Conservation (phyloP, 2,113 vertebrate species). For the Micronycteris hirsuta region DNA sequence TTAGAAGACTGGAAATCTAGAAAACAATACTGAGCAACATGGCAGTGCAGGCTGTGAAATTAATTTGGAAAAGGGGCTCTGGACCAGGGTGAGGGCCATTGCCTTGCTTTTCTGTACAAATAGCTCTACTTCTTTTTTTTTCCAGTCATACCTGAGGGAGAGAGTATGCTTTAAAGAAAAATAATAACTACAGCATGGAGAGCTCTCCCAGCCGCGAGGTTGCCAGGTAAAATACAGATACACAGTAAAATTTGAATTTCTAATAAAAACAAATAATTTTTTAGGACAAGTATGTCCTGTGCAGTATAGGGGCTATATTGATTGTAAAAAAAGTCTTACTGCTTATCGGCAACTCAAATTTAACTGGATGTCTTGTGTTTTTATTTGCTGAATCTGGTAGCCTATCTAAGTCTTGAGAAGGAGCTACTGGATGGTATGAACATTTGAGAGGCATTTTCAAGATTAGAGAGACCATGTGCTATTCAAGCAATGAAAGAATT, state of each 20-base stretch:
- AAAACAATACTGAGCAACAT: not conserved
- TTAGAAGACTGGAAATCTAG: not conserved
- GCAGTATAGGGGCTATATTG: not conserved
- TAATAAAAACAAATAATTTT: not conserved
- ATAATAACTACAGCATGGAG: not conserved
- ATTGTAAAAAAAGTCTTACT: not conserved
- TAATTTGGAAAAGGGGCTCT: not conserved
- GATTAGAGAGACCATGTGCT: not conserved
- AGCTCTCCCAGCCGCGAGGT: not conserved
- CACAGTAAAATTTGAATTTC: not conserved
- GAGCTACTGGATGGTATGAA: not conserved
- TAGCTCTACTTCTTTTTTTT: not conserved
- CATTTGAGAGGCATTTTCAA: not conserved
- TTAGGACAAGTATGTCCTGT: not conserved
- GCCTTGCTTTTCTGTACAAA: not conserved
- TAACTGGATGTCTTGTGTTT: not conserved
- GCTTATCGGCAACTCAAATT: not conserved
- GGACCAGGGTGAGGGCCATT: not conserved
- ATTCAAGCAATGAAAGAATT: not conserved
- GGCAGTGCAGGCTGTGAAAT: not conserved
- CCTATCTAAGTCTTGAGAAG: not conserved
- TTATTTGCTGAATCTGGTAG: not conserved
- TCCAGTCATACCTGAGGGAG: not conserved
- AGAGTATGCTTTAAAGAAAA: not conserved
- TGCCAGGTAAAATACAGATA: not conserved